These are phyloP conservation scores for Anhinga rufa DNA, from an alignment of 2,113 vertebrate genomes.

Conservation along the genomic window DNA sequence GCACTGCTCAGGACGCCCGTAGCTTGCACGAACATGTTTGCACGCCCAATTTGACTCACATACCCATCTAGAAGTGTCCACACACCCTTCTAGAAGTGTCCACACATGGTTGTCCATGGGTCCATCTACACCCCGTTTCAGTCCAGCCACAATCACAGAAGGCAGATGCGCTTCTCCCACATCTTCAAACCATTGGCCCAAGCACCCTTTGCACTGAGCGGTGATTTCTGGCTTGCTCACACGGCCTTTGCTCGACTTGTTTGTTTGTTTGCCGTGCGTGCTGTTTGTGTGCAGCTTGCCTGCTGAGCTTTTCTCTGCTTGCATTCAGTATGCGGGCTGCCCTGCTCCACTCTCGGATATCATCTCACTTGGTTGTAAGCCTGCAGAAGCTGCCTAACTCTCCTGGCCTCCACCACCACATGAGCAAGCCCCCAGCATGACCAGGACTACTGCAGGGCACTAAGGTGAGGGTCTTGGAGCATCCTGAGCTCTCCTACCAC, in stretches of 20 bases:
- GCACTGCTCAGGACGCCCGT: accelerated
- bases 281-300: slow-evolving; percentile 34
- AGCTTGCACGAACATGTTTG: neutral
- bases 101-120: accelerated
- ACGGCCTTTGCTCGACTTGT: neutral
- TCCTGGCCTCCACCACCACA: neutral
- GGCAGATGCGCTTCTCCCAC: neutral
- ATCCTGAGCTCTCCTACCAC: neutral
- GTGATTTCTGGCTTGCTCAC: neutral
- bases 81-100: neutral
- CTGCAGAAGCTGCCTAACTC: neutral
- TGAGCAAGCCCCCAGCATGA: accelerated
- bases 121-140: neutral
- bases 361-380: neutral
- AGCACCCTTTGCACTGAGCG: accelerated
- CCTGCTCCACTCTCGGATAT: neutral
- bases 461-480: neutral
- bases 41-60: neutral
- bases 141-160: neutral
- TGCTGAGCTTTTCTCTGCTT: slow-evolving; percentile 56
- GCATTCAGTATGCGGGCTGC: neutral
- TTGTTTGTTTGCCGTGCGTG: neutral
- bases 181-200: neutral
- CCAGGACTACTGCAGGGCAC: neutral
- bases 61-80: neutral